These are phyloP conservation scores for Alauda arvensis DNA, from an alignment of 2,797 vertebrate species.

Conservation along the genomic window DNA sequence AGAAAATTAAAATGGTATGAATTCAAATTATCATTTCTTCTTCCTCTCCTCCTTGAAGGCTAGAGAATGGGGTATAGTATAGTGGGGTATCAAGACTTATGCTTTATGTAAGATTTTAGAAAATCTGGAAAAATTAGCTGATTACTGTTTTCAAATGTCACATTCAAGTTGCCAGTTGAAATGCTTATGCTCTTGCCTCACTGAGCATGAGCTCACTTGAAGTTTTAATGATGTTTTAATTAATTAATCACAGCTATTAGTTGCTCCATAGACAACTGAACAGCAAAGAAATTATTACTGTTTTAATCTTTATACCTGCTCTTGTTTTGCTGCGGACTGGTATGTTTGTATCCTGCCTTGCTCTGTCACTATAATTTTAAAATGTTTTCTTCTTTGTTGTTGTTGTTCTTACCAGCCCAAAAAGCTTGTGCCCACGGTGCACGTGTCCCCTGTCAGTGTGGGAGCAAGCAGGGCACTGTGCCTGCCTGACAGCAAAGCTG, in stretches of 20 bases:
- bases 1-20: neutral
- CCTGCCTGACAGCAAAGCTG: neutral
- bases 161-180: neutral
- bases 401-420: neutral
- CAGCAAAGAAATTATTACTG: neutral
- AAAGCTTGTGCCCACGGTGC: neutral
- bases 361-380: neutral
- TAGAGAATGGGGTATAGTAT: neutral
- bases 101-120: neutral
- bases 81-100: neutral
- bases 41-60: neutral
- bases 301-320: neutral
- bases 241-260: neutral
- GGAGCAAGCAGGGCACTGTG: neutral
- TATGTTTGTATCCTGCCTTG: neutral
- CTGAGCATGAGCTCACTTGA: neutral
- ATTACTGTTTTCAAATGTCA: neutral
- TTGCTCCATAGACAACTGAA: neutral
- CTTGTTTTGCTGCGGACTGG: neutral
- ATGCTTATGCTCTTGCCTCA: neutral
- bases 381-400: neutral
- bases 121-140: neutral
- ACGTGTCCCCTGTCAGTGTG: accelerated
- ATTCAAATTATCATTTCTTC: neutral
- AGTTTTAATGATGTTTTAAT: conserved; percentile 2